Evolutionary conservation across 2,113 vertebrate species (phyloP), one percentile per base, ranked within the genome.

Genomic region (Silurus meridionalis): DNA sequence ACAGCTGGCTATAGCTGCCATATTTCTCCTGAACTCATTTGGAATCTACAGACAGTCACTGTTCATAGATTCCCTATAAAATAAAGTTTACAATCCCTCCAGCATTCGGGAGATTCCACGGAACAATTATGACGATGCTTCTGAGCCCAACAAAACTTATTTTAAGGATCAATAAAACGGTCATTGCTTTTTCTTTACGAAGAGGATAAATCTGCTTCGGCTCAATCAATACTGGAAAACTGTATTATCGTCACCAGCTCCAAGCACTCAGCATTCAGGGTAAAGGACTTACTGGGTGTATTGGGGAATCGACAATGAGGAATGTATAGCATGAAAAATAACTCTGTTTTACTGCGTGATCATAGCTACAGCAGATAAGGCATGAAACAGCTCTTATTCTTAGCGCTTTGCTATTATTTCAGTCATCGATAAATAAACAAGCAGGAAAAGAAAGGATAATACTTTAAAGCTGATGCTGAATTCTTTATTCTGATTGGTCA

Each of bases 191-290:
- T 85, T 79, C 88, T 90, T 82, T 91, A 89, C 85, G 80, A 89
- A 92, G 87, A 79, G 86, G 88, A 92, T 92, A 90, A 92, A 92
- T 92, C 88, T 86, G 89, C 90, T 89, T 84, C 60, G 17, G 23
- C 72, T 69, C 79, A 74, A 92, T 94, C 92, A 89, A 93, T 93
- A 91, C 58, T 53, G 63, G 86, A 85, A 86, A 90, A 91, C 69
- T 87, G 77, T 81, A 85, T 90, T 90, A 88, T 88, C 82, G 86
- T 89, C 77, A 87, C 85, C 46, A 37, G 28, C 87, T 83, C 82
- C 78, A 89, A 83, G 82, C 74, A 87, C 85, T 89, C 89, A 87
- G 88, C 88, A 75, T 83, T 89, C 87, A 87, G 55, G 37, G 87
- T 37, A 78, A 67, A 87, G 61, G 55, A 78, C 80, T 83, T 55